These are phyloP conservation scores for Rhagonycha fulva DNA, from an alignment of 2,888 invertebrate genomes.

Conservation along the genomic window DNA sequence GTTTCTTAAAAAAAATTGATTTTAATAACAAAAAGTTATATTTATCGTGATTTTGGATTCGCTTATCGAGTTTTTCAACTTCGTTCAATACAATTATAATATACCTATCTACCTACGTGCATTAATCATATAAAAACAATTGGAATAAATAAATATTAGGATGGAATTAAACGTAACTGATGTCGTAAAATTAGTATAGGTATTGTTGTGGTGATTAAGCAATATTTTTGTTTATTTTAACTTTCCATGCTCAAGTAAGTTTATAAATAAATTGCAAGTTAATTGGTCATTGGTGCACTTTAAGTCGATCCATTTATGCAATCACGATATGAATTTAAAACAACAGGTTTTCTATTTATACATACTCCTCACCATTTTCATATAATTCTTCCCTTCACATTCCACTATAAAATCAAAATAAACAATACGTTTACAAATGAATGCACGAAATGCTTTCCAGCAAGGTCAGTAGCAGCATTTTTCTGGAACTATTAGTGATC, in stretches of 20 bases:
- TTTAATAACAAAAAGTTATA: background rate
- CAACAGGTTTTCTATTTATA: conserved; percentile 29
- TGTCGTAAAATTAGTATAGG: too few relatives aligned
- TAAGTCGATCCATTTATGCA: conserved; percentile 6
- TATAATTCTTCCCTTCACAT: conserved; percentile 32
- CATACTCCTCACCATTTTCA: conserved; percentile 13
- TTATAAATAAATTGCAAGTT: background rate
- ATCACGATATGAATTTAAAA: conserved; percentile 12
- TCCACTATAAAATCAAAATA: conserved; percentile 34
- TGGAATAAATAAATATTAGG: too few relatives aligned
- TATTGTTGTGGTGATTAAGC: background rate
- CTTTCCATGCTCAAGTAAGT: background rate
- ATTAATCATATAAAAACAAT: background rate
- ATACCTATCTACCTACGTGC: background rate
- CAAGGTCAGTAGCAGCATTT: conserved; percentile 32
- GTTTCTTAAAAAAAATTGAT: background rate
- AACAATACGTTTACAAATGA: conserved; percentile 31
- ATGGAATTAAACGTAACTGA: background rate
- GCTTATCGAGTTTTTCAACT: background rate
- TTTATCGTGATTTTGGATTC: background rate
- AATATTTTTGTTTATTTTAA: background rate
- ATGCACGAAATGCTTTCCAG: conserved; percentile 24
- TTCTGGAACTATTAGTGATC: conserved; percentile 24
- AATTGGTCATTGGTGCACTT: conserved; percentile 11
- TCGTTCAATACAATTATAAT: background rate